Evolutionary conservation across 1,140 invertebrate species (phyloP).

Genomic region (Drosophila aff.): DNA sequence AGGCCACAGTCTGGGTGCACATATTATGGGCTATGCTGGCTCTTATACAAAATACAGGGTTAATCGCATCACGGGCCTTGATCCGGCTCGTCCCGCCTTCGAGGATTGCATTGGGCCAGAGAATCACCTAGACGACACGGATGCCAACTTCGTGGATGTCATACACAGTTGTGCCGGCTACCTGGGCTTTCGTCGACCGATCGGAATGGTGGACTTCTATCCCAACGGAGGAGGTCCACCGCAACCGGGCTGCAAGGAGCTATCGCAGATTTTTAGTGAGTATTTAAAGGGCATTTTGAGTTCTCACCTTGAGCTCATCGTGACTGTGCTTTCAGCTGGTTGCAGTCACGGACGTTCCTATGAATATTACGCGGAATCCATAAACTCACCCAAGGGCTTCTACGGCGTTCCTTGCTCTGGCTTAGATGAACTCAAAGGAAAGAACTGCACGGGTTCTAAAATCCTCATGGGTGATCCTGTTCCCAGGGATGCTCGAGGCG

Average conservation of each 20-base stretch:
- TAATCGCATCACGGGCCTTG: conserved; percentile 89
- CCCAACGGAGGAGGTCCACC: conserved; percentile 90
- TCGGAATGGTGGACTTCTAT: conserved; percentile 93
- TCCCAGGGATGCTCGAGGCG: conserved; percentile 86
- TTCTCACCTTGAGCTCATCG: not conserved
- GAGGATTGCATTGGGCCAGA: conserved; percentile 86
- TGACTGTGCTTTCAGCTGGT: conserved; percentile 86
- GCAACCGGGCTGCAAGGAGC: conserved; percentile 91
- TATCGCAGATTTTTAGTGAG: conserved; percentile 86
- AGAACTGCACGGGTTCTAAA: conserved; percentile 86
- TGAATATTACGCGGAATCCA: conserved; percentile 89
- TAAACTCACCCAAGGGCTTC: conserved; percentile 87
- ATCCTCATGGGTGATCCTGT: conserved; percentile 88
- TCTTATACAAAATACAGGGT: conserved; percentile 86
- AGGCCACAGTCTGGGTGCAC: conserved; percentile 95
- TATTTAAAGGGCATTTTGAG: not conserved
- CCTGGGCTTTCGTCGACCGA: conserved; percentile 87
- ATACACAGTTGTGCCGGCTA: conserved; percentile 90
- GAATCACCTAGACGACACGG: conserved; percentile 87
- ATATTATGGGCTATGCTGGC: conserved; percentile 94
- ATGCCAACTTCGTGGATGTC: conserved; percentile 92
- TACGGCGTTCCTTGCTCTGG: conserved; percentile 87
- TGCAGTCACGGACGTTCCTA: conserved; percentile 91
- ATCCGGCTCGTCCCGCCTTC: conserved; percentile 92
- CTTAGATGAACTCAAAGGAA: conserved; percentile 87